phyloP scores from a whole-genome alignment of 2,797 vertebrate genomes.

The Peromyscus aztecus region DNA sequence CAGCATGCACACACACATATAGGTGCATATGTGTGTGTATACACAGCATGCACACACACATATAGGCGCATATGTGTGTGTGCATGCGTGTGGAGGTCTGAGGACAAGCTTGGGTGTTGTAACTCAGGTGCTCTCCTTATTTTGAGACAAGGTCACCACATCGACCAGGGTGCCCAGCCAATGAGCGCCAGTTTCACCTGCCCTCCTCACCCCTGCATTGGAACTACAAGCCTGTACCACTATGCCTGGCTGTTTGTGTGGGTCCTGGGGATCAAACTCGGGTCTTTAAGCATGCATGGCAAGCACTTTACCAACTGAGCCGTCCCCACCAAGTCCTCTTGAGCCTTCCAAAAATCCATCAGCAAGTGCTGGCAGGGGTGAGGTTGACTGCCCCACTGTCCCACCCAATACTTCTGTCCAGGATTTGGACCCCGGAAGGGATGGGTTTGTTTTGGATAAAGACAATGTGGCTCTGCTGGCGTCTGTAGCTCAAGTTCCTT shows the following conservation, averaged over 20 bases:
- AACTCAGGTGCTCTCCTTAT: not conserved
- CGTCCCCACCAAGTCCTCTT: not conserved
- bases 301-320: not conserved
- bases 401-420: not conserved
- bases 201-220: not conserved
- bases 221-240: not conserved
- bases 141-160: not conserved
- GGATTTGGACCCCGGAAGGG: not conserved
- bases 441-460: slow-evolving; percentile 33
- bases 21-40: not conserved
- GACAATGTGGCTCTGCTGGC: slow-evolving; percentile 3
- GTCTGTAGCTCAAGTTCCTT: slow-evolving; percentile 10
- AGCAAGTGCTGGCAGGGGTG: too few species aligned
- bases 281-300: not conserved
- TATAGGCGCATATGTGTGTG: not conserved
- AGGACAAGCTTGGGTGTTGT: not conserved
- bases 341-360: not conserved
- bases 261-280: not conserved
- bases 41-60: too few species aligned
- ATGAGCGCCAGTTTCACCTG: not conserved
- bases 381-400: not conserved
- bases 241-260: not conserved
- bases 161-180: not conserved
- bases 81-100: not conserved
- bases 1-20: too few species aligned